Percentiles rank a stretch among this genome's conserved stretches.
Conservation (phyloP, 2,797 vertebrate genomes). For the Cynopterus sphinx region DNA sequence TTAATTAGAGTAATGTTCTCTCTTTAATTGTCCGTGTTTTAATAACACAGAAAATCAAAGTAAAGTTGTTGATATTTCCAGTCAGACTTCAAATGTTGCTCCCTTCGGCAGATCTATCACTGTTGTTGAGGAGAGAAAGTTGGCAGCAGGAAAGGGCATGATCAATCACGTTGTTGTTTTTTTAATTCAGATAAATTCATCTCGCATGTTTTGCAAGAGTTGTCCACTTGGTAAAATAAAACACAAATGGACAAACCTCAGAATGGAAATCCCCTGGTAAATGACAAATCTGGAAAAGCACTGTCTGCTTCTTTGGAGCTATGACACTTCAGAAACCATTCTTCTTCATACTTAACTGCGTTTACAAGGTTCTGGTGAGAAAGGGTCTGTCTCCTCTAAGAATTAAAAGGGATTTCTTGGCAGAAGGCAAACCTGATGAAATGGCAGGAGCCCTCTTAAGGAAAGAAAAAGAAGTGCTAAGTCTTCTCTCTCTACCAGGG, state of each 20-base stretch:
- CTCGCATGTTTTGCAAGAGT: neutral
- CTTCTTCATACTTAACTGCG: neutral
- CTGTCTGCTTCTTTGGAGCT: neutral
- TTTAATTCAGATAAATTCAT: slow-evolving; percentile 53
- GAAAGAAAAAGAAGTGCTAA: neutral
- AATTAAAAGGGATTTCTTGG: neutral
- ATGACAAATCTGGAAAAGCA: slow-evolving; percentile 1
- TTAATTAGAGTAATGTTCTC: slow-evolving; percentile 72
- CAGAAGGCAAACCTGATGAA: neutral
- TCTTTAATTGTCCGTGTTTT: slow-evolving; percentile 68
- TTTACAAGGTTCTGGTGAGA: neutral
- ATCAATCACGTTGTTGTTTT: slow-evolving; percentile 37
- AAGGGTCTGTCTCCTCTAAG: neutral
- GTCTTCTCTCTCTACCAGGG: neutral
- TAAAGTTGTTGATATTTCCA: slow-evolving; percentile 48
- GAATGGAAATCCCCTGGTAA: slow-evolving; percentile 15
- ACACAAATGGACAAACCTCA: slow-evolving; percentile 23
- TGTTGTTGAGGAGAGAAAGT: neutral
- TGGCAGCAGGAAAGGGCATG: neutral
- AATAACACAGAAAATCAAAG: slow-evolving; percentile 70
- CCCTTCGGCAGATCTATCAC: neutral
- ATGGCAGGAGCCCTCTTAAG: neutral
- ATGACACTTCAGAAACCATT: neutral
- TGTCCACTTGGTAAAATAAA: neutral
- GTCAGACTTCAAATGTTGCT: neutral